Evolutionary conservation across 2,888 invertebrate species (phyloP).

Genomic region (Andrena bucephala): DNA sequence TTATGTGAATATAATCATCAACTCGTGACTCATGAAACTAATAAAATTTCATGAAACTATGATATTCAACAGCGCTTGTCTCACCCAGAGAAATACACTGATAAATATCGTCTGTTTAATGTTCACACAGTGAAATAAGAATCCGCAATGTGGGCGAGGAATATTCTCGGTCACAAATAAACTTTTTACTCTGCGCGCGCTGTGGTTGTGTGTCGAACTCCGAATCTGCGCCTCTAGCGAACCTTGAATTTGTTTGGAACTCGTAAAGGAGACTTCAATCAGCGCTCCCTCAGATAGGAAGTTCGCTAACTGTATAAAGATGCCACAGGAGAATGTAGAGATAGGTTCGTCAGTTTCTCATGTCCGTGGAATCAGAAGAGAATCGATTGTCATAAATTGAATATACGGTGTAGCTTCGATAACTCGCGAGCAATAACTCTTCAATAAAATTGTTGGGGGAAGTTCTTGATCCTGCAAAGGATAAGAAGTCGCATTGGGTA

Average conservation of each 20-base stretch:
- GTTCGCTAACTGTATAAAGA: background rate
- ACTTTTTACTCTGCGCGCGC: background rate
- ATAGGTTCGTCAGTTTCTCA: constrained; percentile 3
- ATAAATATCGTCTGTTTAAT: background rate
- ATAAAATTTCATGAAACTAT: too few species aligned
- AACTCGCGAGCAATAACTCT: background rate
- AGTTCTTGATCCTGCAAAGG: background rate
- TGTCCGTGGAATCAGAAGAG: background rate
- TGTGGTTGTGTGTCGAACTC: background rate
- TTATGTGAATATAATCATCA: too few species aligned
- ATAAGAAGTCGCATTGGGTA: background rate
- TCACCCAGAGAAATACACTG: background rate
- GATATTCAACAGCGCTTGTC: background rate
- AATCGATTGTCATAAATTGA: background rate
- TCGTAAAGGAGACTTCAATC: background rate
- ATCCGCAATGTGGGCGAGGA: background rate
- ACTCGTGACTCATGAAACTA: too few species aligned
- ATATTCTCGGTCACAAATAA: background rate
- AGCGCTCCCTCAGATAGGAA: background rate
- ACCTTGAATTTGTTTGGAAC: background rate
- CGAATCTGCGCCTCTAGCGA: background rate
- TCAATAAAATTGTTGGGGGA: background rate
- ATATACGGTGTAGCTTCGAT: background rate
- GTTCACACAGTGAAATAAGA: background rate
- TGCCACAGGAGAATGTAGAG: background rate